Evolutionary conservation across 1,140 invertebrate species (phyloP).

Genomic region (Drosophila hydei): DNA sequence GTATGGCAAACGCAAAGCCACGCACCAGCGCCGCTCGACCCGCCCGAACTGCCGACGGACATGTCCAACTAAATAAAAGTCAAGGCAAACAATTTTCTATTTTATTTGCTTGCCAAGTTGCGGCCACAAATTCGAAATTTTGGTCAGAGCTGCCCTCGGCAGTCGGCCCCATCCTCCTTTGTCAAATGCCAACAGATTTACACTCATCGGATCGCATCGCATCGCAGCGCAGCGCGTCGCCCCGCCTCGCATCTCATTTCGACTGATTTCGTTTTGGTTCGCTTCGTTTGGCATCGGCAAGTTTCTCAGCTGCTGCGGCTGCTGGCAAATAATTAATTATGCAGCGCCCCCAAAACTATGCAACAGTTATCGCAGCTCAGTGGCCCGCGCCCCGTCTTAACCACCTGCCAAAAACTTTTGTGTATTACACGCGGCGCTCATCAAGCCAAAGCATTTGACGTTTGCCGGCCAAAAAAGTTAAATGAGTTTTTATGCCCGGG

Average conservation of each 20-base stretch:
- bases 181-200: slow-evolving; percentile 33
- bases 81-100: slow-evolving; percentile 67
- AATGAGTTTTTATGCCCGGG: slow-evolving; percentile 75
- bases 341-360: slow-evolving; percentile 66
- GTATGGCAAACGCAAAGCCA: background rate
- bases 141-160: no score
- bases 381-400: slow-evolving; percentile 7
- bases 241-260: slow-evolving; percentile 31
- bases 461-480: slow-evolving; percentile 74
- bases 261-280: slow-evolving; percentile 35
- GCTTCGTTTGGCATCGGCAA: slow-evolving; percentile 37
- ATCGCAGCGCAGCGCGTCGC: slow-evolving; percentile 14
- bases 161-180: background rate
- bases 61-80: slow-evolving; percentile 70
- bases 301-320: slow-evolving; percentile 34
- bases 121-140: slow-evolving; percentile 61
- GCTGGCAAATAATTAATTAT: slow-evolving; percentile 72
- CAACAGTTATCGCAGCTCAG: slow-evolving; percentile 63
- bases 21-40: background rate
- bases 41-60: slow-evolving; percentile 11
- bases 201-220: slow-evolving; percentile 23
- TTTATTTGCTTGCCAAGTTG: slow-evolving; percentile 61
- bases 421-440: slow-evolving; percentile 58
- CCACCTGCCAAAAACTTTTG: slow-evolving; percentile 64
- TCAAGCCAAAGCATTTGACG: slow-evolving; percentile 66